A percentile compares a stretch with the other conserved stretches of the same genome.
Evolutionary conservation across 2,888 invertebrate species (phyloP).

Genomic region (Xylocampa areola): DNA sequence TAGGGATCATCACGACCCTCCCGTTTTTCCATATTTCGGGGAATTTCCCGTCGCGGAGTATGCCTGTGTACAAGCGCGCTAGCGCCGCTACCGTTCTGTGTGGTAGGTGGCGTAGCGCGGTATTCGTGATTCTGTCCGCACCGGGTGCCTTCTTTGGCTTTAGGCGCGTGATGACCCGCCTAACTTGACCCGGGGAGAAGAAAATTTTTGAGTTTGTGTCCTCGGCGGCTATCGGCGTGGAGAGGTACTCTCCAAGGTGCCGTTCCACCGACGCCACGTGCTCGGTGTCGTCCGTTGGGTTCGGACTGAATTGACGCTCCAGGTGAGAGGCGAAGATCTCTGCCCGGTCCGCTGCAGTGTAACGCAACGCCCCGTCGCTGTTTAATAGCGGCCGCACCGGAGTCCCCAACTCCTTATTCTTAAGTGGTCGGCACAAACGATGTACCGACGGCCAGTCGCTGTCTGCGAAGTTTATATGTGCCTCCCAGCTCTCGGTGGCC

Average conservation of each 20-base stretch:
- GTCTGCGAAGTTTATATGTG: background rate
- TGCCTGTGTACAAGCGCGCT: conserved; percentile 21
- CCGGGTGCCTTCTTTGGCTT: too few species aligned
- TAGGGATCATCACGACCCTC: conserved; percentile 44
- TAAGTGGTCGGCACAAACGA: background rate
- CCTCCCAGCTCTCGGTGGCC: background rate
- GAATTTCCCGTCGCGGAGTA: conserved; percentile 21
- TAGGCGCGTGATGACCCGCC: too few species aligned
- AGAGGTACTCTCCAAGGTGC: conserved; percentile 17
- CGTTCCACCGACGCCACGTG: conserved; percentile 8
- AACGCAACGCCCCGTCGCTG: conserved; percentile 1
- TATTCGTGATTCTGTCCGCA: too few species aligned
- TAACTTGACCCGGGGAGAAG: conserved; percentile 4
- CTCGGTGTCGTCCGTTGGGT: background rate
- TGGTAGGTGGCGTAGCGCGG: too few species aligned
- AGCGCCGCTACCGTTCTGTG: conserved; percentile 5
- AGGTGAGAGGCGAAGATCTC: conserved; percentile 8
- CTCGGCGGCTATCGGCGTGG: conserved; percentile 6
- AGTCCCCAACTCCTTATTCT: conserved; percentile 1
- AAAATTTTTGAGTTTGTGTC: conserved; percentile 6
- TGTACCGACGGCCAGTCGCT: conserved; percentile 11
- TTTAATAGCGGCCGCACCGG: background rate
- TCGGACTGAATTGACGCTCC: conserved; percentile 12
- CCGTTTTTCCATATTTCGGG: conserved; percentile 42
- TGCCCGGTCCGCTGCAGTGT: conserved; percentile 1